These are phyloP conservation scores for Marmota flaviventris DNA, from an alignment of 2,113 vertebrate genomes.

Conservation along the genomic window DNA sequence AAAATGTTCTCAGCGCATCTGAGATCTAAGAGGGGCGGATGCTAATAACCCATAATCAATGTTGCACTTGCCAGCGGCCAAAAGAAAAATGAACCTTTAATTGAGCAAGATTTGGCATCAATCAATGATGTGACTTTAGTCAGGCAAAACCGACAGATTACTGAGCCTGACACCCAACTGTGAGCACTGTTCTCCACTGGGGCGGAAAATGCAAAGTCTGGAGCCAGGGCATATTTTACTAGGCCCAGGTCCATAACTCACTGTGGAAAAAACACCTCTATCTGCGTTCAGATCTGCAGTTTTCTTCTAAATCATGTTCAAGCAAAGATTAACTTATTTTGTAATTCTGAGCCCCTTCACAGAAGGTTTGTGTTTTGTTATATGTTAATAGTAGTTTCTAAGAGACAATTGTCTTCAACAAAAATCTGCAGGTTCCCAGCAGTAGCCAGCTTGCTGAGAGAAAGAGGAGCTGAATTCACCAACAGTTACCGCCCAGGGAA, in stretches of 20 bases:
- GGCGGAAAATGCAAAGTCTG: conserved; percentile 22
- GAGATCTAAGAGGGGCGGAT: conserved; percentile 25
- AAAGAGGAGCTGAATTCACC: neutral
- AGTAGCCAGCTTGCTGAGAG: neutral
- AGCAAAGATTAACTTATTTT: conserved; percentile 28
- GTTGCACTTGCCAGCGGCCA: conserved; percentile 67
- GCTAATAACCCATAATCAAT: conserved; percentile 77
- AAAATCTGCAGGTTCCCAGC: neutral
- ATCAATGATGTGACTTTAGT: conserved; percentile 78
- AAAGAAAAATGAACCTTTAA: conserved; percentile 82
- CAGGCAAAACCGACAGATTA: conserved; percentile 67
- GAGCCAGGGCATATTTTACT: neutral
- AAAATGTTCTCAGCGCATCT: neutral
- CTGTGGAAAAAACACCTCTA: neutral
- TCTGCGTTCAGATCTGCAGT: neutral
- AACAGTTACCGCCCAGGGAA: neutral
- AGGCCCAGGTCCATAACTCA: neutral
- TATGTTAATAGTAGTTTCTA: neutral
- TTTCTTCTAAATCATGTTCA: conserved; percentile 46
- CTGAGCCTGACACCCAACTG: conserved; percentile 53
- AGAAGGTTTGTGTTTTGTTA: conserved; percentile 35
- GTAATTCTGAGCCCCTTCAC: neutral
- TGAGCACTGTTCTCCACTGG: conserved; percentile 54
- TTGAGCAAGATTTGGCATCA: conserved; percentile 80
- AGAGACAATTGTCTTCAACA: neutral